These are phyloP conservation scores for Opisthocomus hoazin DNA, from an alignment of 2,113 vertebrate species.

Conservation along the genomic window DNA sequence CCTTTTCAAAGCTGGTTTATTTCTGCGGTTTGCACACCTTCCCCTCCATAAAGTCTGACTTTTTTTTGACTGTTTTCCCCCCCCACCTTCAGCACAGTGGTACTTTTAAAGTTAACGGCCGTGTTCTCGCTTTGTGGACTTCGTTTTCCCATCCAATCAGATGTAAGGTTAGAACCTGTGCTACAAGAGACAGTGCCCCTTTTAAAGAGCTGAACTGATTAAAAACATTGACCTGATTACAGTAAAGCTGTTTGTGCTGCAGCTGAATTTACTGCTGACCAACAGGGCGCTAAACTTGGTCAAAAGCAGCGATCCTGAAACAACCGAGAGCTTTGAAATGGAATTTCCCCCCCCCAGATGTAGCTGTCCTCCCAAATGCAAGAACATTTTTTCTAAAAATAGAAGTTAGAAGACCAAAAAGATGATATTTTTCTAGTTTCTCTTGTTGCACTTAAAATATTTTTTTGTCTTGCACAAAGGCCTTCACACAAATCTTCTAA, in stretches of 20 bases:
- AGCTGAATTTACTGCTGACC: conserved; percentile 54
- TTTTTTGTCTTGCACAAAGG: conserved; percentile 69
- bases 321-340: conserved; percentile 33
- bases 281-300: neutral
- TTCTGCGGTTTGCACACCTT: conserved; percentile 64
- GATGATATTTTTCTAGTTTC: conserved; percentile 49
- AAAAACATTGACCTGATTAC: conserved; percentile 57
- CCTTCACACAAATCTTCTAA: conserved; percentile 69
- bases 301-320: neutral
- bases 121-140: conserved; percentile 22
- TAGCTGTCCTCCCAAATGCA: conserved; percentile 27
- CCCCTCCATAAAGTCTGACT: conserved; percentile 17
- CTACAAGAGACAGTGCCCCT: conserved; percentile 51
- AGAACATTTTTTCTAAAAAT: conserved; percentile 16
- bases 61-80: neutral
- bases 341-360: neutral
- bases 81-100: neutral
- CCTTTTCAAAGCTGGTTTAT: conserved; percentile 49
- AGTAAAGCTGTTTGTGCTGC: conserved; percentile 41
- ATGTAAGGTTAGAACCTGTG: conserved; percentile 39
- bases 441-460: conserved; percentile 58
- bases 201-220: conserved; percentile 62
- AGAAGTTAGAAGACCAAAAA: conserved; percentile 24
- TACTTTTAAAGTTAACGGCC: conserved; percentile 45
- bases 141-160: conserved; percentile 49